phyloP scores from a whole-genome alignment of 2,113 vertebrate genomes.

The Candoia aspera region DNA sequence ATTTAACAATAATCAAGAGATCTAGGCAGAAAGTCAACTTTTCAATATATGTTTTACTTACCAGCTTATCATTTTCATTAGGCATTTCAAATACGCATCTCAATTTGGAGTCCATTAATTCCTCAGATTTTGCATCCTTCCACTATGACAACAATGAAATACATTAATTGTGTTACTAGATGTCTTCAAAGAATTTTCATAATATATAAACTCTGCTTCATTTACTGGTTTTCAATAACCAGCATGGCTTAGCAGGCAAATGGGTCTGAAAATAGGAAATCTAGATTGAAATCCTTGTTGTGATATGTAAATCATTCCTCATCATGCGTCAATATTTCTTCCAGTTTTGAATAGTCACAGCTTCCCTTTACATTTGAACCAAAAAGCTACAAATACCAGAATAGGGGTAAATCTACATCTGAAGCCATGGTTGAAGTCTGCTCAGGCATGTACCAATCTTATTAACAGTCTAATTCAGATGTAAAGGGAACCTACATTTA shows the following conservation, averaged over 20 bases:
- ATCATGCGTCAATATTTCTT: not conserved
- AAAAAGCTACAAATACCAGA: not conserved
- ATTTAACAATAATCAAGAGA: not conserved
- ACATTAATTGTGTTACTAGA: not conserved
- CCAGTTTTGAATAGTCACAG: not conserved
- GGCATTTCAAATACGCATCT: constrained; percentile 98
- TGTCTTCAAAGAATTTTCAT: not conserved
- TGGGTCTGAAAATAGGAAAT: not conserved
- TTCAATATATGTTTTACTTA: constrained; percentile 73
- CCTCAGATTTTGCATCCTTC: constrained; percentile 97
- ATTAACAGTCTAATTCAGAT: not conserved
- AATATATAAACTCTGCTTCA: not conserved
- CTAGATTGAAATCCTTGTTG: too few species aligned
- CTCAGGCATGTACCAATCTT: not conserved
- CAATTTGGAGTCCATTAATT: constrained; percentile 99
- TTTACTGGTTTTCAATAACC: not conserved
- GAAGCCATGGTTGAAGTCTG: not conserved
- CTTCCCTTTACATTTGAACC: not conserved
- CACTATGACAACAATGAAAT: constrained; percentile 81
- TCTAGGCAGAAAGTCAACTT: not conserved
- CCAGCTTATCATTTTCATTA: constrained; percentile 95
- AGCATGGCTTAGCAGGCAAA: not conserved
- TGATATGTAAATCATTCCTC: not conserved
- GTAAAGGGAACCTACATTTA: not conserved
- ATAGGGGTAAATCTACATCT: too few species aligned